Percentiles rank a stretch among this genome's conserved stretches.
These are phyloP conservation scores for Meliscaeva auricollis DNA, from an alignment of 2,888 invertebrate genomes.

Conservation along the genomic window DNA sequence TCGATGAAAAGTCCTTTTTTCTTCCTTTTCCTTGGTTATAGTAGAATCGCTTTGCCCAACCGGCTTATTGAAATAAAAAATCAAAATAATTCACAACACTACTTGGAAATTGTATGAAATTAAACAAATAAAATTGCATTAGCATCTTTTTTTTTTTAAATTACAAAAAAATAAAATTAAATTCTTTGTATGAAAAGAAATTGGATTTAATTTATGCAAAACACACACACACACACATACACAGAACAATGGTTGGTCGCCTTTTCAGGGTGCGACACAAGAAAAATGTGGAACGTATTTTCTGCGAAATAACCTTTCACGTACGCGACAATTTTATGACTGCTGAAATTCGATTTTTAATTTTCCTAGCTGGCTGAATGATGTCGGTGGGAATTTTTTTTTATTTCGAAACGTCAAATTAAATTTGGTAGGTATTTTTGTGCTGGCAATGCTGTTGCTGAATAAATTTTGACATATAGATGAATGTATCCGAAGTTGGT, in stretches of 20 bases:
- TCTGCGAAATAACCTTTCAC: conserved; percentile 39
- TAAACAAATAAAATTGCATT: conserved; percentile 9
- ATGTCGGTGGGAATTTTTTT: conserved; percentile 24
- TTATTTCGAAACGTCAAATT: conserved; percentile 49
- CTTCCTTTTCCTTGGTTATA: not conserved
- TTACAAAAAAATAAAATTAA: conserved; percentile 3
- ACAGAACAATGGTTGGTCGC: conserved; percentile 59
- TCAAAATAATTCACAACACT: conserved; percentile 30
- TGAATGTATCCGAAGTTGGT: too few relatives aligned
- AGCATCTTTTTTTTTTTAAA: conserved; percentile 20
- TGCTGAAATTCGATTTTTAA: conserved; percentile 38
- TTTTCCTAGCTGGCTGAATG: conserved; percentile 66
- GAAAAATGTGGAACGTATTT: conserved; percentile 6
- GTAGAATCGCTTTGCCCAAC: conserved; percentile 25
- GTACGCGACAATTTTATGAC: conserved; percentile 68
- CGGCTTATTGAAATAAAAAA: conserved; percentile 38
- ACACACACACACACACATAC: conserved; percentile 46
- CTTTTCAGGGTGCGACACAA: conserved; percentile 69
- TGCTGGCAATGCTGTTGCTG: conserved; percentile 45
- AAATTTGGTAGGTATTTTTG: not conserved
- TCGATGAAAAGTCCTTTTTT: conserved; percentile 40
- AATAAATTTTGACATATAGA: not conserved
- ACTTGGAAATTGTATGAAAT: not conserved
- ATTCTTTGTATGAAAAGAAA: conserved; percentile 20
- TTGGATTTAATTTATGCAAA: conserved; percentile 37